These are phyloP conservation scores for Pseudorasbora parva DNA, from an alignment of 2,113 vertebrate species.

Conservation along the genomic window DNA sequence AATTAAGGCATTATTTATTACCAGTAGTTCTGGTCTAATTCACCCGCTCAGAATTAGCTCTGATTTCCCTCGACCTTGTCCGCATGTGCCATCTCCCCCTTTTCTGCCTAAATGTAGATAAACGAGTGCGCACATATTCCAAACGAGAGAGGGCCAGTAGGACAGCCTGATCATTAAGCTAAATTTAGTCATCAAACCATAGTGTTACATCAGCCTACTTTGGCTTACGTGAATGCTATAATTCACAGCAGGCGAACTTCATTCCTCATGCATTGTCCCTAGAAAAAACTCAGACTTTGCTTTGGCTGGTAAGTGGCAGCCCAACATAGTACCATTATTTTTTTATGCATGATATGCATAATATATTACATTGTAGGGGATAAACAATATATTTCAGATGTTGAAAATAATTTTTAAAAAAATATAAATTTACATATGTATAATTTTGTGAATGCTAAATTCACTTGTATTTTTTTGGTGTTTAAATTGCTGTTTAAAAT, in stretches of 20 bases:
- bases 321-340: too few relatives aligned
- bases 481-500: too few relatives aligned
- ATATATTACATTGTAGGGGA: too few relatives aligned
- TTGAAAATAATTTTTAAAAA: too few relatives aligned
- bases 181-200: conserved; percentile 48
- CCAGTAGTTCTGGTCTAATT: conserved; percentile 49
- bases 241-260: background rate
- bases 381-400: too few relatives aligned
- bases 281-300: background rate
- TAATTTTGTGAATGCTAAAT: too few relatives aligned
- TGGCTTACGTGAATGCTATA: background rate
- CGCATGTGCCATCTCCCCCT: conserved; percentile 8
- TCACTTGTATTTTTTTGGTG: too few relatives aligned
- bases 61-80: conserved; percentile 53
- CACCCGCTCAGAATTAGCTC: conserved; percentile 51
- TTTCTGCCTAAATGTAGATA: conserved; percentile 47
- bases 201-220: conserved; percentile 34
- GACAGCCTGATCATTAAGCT: conserved; percentile 53
- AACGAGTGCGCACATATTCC: conserved; percentile 41
- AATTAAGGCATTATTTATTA: conserved; percentile 59
- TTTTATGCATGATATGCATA: too few relatives aligned
- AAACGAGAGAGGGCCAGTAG: conserved; percentile 39
- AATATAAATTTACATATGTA: too few relatives aligned
- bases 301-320: background rate
- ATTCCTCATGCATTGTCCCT: background rate